These are phyloP conservation scores for Mythimna lalbum DNA, from an alignment of 2,888 invertebrate species.

Conservation along the genomic window DNA sequence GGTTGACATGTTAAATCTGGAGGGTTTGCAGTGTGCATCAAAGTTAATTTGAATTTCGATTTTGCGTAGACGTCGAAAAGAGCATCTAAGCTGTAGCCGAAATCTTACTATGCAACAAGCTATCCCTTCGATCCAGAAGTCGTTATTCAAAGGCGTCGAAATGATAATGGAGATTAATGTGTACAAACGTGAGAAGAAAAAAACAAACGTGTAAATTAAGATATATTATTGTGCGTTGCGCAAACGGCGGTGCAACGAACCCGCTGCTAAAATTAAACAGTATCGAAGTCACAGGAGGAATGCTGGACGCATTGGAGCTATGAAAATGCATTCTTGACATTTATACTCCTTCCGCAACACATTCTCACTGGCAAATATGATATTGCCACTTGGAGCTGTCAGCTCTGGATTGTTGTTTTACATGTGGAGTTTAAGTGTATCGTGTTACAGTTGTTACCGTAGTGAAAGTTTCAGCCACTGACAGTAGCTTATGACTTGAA, in stretches of 20 bases:
- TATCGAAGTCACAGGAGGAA: conserved; percentile 77
- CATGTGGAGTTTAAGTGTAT: conserved; percentile 49
- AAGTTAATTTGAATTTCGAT: not conserved
- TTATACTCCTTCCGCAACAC: conserved; percentile 76
- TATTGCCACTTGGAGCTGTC: conserved; percentile 55
- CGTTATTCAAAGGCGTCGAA: conserved; percentile 52
- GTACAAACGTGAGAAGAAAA: conserved; percentile 52
- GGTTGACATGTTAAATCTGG: not conserved
- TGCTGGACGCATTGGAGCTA: conserved; percentile 80
- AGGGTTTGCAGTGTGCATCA: not conserved
- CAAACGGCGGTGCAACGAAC: conserved; percentile 84
- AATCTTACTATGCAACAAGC: conserved; percentile 46
- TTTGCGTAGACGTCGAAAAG: conserved; percentile 3
- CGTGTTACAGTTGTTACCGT: conserved; percentile 45
- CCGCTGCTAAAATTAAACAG: conserved; percentile 80
- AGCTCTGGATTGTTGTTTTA: conserved; percentile 42
- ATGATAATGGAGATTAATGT: conserved; percentile 63
- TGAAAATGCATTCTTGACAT: conserved; percentile 85
- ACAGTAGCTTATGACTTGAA: conserved; percentile 32
- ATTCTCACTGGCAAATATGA: conserved; percentile 61
- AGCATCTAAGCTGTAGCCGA: conserved; percentile 16
- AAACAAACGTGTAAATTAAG: conserved; percentile 68
- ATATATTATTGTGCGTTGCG: conserved; percentile 74
- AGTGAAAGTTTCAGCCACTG: conserved; percentile 27
- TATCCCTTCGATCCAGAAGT: conserved; percentile 36